These are phyloP conservation scores for Diarsia rubi DNA, from an alignment of 2,888 invertebrate genomes.

Conservation along the genomic window DNA sequence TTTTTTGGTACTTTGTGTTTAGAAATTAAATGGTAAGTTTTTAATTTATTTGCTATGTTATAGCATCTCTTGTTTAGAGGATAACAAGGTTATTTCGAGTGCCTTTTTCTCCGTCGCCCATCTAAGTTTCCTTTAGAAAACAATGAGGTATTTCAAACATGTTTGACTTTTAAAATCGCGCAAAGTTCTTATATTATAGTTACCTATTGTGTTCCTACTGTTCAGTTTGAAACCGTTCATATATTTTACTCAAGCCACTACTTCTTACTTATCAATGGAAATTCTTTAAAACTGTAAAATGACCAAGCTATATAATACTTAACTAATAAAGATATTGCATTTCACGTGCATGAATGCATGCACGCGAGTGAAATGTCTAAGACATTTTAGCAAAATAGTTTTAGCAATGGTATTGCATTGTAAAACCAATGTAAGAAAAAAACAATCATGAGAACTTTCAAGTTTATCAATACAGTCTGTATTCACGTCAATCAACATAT, in stretches of 20 bases:
- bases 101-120: too few species aligned
- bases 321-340: constrained; percentile 23
- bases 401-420: neutral
- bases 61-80: constrained; percentile 12
- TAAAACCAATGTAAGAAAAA: neutral
- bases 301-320: constrained; percentile 28
- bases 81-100: neutral
- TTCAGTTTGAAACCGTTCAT: constrained; percentile 12
- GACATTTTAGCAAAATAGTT: constrained; percentile 5
- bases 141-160: neutral
- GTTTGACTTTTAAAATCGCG: neutral
- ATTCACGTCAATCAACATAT: neutral
- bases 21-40: constrained; percentile 26
- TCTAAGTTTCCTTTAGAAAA: neutral
- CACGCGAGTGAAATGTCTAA: constrained; percentile 7
- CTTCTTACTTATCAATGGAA: constrained; percentile 26
- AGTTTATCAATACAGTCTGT: constrained; percentile 11
- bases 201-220: constrained; percentile 21
- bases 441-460: neutral
- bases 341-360: constrained; percentile 15
- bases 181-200: constrained; percentile 4
- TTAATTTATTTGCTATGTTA: constrained; percentile 30
- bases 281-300: constrained; percentile 14
- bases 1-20: constrained; percentile 25
- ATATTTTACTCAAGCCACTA: constrained; percentile 18